phyloP scores from a whole-genome alignment of 2,797 vertebrate genomes.

The Streptopelia turtur region DNA sequence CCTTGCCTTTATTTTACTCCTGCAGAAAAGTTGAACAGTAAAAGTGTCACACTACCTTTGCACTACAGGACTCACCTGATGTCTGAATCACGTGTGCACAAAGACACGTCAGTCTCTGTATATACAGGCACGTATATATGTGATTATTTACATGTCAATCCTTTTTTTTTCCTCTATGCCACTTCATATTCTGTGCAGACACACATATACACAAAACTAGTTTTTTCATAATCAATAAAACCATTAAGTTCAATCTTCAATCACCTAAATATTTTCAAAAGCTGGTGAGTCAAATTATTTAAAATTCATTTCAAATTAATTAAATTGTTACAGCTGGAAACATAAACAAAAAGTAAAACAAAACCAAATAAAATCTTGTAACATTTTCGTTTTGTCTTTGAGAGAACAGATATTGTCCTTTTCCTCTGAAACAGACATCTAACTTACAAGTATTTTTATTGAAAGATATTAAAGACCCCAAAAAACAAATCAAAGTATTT shows the following conservation, averaged over 20 bases:
- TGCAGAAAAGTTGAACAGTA: neutral
- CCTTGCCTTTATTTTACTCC: neutral
- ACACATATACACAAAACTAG: neutral
- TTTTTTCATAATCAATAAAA: neutral
- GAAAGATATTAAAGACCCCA: accelerated
- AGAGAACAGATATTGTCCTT: neutral
- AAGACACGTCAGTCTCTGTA: neutral
- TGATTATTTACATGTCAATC: neutral
- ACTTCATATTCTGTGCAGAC: neutral
- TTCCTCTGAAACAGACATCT: neutral
- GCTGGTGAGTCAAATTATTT: neutral
- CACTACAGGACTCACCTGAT: neutral
- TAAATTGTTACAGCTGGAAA: neutral
- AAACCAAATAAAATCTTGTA: neutral
- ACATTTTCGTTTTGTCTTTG: neutral
- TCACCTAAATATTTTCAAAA: neutral
- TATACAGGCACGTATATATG: neutral
- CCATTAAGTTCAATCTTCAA: neutral
- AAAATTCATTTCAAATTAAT: neutral
- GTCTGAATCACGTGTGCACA: neutral
- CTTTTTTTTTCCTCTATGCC: neutral
- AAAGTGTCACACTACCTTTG: neutral
- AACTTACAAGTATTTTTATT: neutral
- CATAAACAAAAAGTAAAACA: neutral
- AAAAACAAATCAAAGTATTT: neutral